Percentiles rank a stretch among this genome's conserved stretches.
Evolutionary conservation across 2,888 invertebrate species (phyloP).

Genomic region (Labia minor): DNA sequence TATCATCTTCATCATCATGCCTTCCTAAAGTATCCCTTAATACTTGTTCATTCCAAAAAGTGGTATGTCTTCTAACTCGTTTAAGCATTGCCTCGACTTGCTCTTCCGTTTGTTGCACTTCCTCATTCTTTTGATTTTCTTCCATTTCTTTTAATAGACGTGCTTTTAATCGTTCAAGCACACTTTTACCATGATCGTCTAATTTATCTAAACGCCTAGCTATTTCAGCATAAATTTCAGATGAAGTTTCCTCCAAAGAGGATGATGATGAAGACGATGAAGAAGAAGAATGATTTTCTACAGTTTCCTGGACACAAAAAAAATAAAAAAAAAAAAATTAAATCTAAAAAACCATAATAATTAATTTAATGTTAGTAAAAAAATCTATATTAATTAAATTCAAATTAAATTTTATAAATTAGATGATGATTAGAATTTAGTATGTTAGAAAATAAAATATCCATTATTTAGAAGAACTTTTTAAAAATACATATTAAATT

Average conservation of each 20-base stretch:
- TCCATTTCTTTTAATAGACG: not conserved
- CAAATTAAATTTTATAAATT: too few species aligned
- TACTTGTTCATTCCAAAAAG: not conserved
- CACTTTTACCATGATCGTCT: not conserved
- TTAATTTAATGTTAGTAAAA: too few species aligned
- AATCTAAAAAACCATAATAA: too few species aligned
- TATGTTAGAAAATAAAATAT: too few species aligned
- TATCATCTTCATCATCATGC: constrained; percentile 46
- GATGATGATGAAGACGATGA: constrained; percentile 47
- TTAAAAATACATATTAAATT: too few species aligned
- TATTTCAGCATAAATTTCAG: constrained; percentile 40
- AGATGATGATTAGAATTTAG: too few species aligned
- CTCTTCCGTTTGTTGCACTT: constrained; percentile 9
- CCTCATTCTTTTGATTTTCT: not conserved
- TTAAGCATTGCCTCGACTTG: not conserved
- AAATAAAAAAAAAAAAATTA: too few species aligned
- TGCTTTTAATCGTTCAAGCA: not conserved
- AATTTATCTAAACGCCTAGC: constrained; percentile 9
- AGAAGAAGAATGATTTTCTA: too few species aligned
- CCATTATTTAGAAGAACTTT: too few species aligned
- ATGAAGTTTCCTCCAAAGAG: constrained; percentile 46
- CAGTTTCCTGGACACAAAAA: too few species aligned
- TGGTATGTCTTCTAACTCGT: constrained; percentile 5
- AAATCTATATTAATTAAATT: too few species aligned
- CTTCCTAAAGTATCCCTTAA: constrained; percentile 26